These are phyloP conservation scores for Ectemnius cavifrons DNA, from an alignment of 2,888 invertebrate species.

Conservation along the genomic window DNA sequence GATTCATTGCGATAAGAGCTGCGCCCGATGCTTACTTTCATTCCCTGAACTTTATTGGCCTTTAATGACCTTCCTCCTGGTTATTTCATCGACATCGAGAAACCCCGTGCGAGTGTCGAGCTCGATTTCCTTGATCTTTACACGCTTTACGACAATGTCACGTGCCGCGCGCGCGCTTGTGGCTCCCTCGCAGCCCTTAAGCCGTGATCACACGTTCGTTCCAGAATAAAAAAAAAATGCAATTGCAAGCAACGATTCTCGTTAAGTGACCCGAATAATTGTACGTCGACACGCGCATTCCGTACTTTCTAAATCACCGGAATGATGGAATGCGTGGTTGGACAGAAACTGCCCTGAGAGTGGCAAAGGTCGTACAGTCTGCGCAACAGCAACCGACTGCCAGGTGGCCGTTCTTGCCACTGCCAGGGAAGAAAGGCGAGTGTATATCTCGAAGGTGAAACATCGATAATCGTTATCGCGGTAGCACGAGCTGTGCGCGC, in stretches of 20 bases:
- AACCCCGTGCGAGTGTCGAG: not conserved
- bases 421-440: slow-evolving; percentile 12
- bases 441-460: slow-evolving; percentile 43
- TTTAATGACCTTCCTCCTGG: slow-evolving; percentile 28
- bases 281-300: not conserved
- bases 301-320: slow-evolving; percentile 28
- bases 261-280: slow-evolving; percentile 7
- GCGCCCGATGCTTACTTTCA: not conserved
- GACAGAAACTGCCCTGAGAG: not conserved
- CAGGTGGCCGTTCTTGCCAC: no score
- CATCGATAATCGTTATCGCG: slow-evolving; percentile 54
- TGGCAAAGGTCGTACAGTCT: not conserved
- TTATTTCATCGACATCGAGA: slow-evolving; percentile 7
- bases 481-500: slow-evolving; percentile 9
- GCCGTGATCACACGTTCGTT: not conserved
- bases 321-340: slow-evolving; percentile 12
- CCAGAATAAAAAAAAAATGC: not conserved
- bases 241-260: not conserved
- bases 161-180: not conserved
- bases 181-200: no score
- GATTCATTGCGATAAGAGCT: not conserved
- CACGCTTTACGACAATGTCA: slow-evolving; percentile 17
- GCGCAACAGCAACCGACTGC: no score
- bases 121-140: slow-evolving; percentile 42
- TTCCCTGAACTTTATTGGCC: slow-evolving; percentile 18